Evolutionary conservation across 2,888 invertebrate species (phyloP).

Genomic region (Ectobius pallidus): DNA sequence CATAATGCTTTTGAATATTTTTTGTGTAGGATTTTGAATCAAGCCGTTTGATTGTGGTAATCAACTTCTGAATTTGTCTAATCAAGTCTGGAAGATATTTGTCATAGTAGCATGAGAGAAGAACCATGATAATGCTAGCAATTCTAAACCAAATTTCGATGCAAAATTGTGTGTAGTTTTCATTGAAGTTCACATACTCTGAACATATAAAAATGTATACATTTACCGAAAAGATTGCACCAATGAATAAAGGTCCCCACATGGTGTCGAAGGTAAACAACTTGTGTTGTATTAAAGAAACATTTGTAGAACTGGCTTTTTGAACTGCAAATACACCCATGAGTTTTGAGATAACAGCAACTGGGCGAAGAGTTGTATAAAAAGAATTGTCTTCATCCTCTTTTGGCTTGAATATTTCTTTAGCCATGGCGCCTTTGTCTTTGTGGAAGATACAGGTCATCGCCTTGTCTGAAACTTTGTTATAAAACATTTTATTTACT

Average conservation of each 20-base stretch:
- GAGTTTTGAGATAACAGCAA: background rate
- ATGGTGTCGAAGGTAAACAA: background rate
- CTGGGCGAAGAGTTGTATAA: background rate
- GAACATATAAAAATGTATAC: too few species aligned
- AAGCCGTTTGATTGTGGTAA: background rate
- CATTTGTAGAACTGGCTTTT: background rate
- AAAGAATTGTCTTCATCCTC: background rate
- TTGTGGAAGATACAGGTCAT: too few species aligned
- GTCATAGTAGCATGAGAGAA: background rate
- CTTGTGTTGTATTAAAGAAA: background rate
- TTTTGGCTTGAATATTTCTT: background rate
- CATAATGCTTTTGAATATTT: background rate
- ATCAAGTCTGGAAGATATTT: background rate
- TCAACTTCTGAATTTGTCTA: conserved; percentile 1
- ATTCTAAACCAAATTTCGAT: background rate
- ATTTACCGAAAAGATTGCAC: background rate
- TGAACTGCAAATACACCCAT: background rate
- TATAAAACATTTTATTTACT: too few species aligned
- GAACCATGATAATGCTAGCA: background rate
- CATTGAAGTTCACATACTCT: background rate
- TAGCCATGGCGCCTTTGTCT: too few species aligned
- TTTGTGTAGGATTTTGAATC: background rate
- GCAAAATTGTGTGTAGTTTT: too few species aligned
- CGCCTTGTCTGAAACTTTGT: too few species aligned
- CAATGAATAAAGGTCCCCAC: background rate